Evolutionary conservation across 2,888 invertebrate genomes (phyloP), one percentile per base, ranked within the genome.

Genomic region (Blastobasis adustella): DNA sequence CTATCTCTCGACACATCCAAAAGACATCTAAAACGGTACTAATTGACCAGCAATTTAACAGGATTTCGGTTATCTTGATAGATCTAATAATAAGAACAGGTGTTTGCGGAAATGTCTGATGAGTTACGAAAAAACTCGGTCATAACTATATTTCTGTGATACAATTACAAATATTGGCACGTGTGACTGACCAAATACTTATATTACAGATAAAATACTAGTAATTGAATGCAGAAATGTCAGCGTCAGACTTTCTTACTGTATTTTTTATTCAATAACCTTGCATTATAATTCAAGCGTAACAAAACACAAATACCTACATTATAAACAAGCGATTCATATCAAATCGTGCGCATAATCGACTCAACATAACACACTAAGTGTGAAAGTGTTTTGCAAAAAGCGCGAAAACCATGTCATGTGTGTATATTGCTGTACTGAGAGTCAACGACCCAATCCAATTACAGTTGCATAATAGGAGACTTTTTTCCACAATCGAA

Each of bases 381-480:
- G 65, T 65, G 72, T 61, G 80, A 82, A 80, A 81, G 80, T 79
- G 76, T 62, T 78, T 69, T 69, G 70, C 64, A 65, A 72, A 76
- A 69, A 71, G 56, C 58, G 55, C 63, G 66, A 60, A 67, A 66
- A 62, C 63, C 62, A 72, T 69, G 67, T 70, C 66, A 69, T 63
- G 70, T 73, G 66, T 79, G 71, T 69, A 67, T 62, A 66, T 70
- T 69, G 66, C 66, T 72, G 61, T 72, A 70, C 71, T 63, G 9
- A 59, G 58, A 63, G 84, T 82, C 84, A 74, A 68, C 72, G 79
- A 82, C 84, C 82, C 63, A 61, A 80, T 70, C 77, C 83, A 83
- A 82, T 84, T 83, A 82, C 71, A 57, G 73, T 78, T 80, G 76
- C 79, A 79, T 82, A 82, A 84, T 82, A 67, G 74, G 66, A 68